These are phyloP conservation scores for Strix aluco DNA, from an alignment of 2,113 vertebrate species.

Conservation along the genomic window DNA sequence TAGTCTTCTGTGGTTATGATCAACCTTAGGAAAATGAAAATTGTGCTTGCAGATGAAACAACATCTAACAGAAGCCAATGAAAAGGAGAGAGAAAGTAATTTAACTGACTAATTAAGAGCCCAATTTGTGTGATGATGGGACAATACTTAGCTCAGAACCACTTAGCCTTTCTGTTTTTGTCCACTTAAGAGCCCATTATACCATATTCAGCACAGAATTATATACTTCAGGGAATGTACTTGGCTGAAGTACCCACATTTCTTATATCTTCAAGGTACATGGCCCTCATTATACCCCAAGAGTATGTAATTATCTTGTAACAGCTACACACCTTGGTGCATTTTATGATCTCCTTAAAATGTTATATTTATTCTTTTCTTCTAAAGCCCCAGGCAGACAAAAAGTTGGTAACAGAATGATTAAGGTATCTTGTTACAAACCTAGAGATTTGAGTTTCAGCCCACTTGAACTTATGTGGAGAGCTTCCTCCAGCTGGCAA, in stretches of 20 bases:
- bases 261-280: conserved; percentile 28
- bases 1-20: conserved; percentile 16
- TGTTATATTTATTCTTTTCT: conserved; percentile 35
- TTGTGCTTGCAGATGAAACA: conserved; percentile 4
- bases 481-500: neutral
- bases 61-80: neutral
- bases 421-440: conserved; percentile 3
- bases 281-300: conserved; percentile 6
- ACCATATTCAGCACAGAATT: conserved; percentile 17
- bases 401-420: neutral
- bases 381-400: neutral
- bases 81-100: conserved; percentile 20
- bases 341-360: conserved; percentile 33
- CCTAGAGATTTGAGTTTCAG: neutral
- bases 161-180: conserved; percentile 39
- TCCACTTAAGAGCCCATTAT: conserved; percentile 45
- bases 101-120: conserved; percentile 44
- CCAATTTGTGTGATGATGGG: neutral
- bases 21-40: conserved; percentile 18
- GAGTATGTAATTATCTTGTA: conserved; percentile 43
- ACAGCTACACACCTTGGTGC: conserved; percentile 14
- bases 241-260: conserved; percentile 12
- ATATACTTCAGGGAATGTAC: neutral
- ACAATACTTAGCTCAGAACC: conserved; percentile 27
- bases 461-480: neutral